phyloP scores from a whole-genome alignment of 2,113 vertebrate genomes.

The Neodon shergylaensis region DNA sequence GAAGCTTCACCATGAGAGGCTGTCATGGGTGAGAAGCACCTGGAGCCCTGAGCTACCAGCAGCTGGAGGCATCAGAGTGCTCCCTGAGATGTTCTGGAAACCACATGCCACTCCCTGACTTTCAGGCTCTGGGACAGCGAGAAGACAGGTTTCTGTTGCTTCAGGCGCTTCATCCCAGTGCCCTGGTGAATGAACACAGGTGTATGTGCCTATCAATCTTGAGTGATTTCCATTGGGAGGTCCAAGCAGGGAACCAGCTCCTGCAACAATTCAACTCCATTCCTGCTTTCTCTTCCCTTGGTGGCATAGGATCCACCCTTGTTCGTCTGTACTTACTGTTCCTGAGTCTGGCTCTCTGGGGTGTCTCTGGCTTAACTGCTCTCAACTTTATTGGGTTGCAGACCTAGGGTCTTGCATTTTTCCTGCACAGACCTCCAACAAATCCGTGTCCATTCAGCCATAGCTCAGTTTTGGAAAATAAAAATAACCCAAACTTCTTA shows the following conservation, averaged over 20 bases:
- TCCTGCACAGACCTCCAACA: not conserved
- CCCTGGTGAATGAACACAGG: not conserved
- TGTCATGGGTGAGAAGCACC: fast-evolving
- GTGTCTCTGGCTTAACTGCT: not conserved
- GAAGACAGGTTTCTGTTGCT: not conserved
- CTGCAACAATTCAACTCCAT: fast-evolving
- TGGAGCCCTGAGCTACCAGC: too few relatives aligned
- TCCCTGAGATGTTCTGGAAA: too few relatives aligned
- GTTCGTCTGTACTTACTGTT: fast-evolving
- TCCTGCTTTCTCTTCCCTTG: fast-evolving
- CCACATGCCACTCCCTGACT: fast-evolving
- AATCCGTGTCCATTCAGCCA: not conserved
- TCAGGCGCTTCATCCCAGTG: fast-evolving
- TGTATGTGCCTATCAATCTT: fast-evolving
- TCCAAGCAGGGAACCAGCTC: fast-evolving
- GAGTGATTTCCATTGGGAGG: fast-evolving
- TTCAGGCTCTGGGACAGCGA: not conserved
- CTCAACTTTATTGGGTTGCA: not conserved
- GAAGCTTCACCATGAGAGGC: not conserved
- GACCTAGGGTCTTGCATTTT: not conserved
- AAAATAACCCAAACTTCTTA: not conserved
- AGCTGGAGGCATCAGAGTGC: too few relatives aligned
- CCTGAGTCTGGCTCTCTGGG: not conserved
- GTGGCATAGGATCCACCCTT: not conserved
- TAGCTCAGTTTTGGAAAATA: not conserved